Evolutionary conservation across 2,113 vertebrate genomes (phyloP), one percentile per base, ranked within the genome.

Genomic region (Pavo muticus): DNA sequence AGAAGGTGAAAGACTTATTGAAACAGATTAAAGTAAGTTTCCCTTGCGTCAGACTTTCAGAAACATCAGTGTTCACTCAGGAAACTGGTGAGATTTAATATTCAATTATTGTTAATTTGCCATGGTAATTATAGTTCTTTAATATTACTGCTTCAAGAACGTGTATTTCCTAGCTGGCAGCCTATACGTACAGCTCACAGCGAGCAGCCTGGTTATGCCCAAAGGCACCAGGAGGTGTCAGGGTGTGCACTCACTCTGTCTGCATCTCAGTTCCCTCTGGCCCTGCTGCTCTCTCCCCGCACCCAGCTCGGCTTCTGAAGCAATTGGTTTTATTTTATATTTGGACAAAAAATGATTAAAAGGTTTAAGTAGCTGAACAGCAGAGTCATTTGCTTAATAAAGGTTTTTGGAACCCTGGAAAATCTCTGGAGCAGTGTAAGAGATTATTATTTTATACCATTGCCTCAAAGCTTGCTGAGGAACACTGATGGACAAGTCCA

Each of bases 151-250:
- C 27, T 50, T 72, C 23, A 27, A 8, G 40, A 21, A 48, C 21
- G 25, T 20, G 1, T 23, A 32, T 65, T 30, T 4, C 24, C 15
- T 0, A 0, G 9, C 14, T n/a, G 60, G 24, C 29, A 32, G 2
- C 9, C 32, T 70, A 21, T 42, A 29, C 10, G 10, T 42, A 11
- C 13, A 52, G 44, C 10, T 5, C 0, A 1, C 25, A 2, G 14
- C 0, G 12, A 40, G 39, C 10, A 64, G 60, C 52, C 29, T 23
- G 1, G 4, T 35, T 45, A 60, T 12, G 45, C 52, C 39, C 13
- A 0, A 7, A 84, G 44, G 67, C 44, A 29, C 60, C 60, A 52
- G 50, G 44, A 78, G 50, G 37, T 48, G 59, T 72, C 18, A 8
- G 73, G 37, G 32, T 24, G 9, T 1, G 1, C 35, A 4, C 18